Base-by-base conservation (phyloP, 2,888 invertebrate species). In the Aspidiotus rigidus region DNA sequence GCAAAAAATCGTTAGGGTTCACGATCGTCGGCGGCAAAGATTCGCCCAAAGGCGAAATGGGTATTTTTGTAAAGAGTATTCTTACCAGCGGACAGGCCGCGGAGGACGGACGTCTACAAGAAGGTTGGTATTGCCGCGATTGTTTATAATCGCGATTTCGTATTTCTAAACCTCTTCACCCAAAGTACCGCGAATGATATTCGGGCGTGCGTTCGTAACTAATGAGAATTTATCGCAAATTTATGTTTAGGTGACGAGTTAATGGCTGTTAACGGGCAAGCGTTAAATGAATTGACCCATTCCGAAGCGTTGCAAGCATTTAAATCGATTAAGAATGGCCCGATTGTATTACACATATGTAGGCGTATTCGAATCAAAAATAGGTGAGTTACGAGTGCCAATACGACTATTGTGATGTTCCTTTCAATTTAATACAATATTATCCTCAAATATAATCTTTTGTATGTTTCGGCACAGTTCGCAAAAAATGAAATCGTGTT, bases 21-120 rank as follows among this genome's bases (percentile, higher is more conserved):
- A 91, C 90, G 11, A 90, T 93, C 74, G 92, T 92, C 3, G 93
- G 92, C 56, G 92, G 92, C 61, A 83, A 87, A 71, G 92, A 93
- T 77, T 90, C 90, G 49, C 89, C 90, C 2, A 85, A 88, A 77
- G 91, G 90, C 70, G 87, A 87, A 72, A 84, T 91, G 76, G 91
- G 91, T 59, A 91, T 93, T 77, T 91, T 89, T 78, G 87, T 92
- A 74, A 89, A 91, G 78, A 89, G 89, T 76, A 89, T 93, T 74
- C 83, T 91, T 75, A 85, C 88, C 60, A 85, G 85, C 77, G 92
- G 92, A 56, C 88, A 91, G 77, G 90, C 92, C 55, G 85, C 89
- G 66, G 90, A 91, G 75, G 89, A 90, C 78, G 90, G 90, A 56
- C 83, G 87, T 79, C 81, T 93, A 71, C 85, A 84, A 80, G 90